A percentile compares a stretch with the other conserved stretches of the same genome.
phyloP scores from a whole-genome alignment of 2,888 invertebrate species.

The Hypolimnas misippus region DNA sequence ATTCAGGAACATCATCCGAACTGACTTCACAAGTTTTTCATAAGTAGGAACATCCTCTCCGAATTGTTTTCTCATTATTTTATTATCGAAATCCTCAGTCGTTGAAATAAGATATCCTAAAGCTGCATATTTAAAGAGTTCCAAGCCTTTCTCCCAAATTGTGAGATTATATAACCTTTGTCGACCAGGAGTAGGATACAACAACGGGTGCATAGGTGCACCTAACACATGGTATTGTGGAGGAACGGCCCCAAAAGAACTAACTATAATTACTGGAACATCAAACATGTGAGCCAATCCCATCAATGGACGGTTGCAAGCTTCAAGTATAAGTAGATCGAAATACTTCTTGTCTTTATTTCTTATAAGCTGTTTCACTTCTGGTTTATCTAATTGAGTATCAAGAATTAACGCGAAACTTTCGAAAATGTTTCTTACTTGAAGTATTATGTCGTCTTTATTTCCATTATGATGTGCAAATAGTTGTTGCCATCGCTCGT shows the following conservation, averaged over 20 bases:
- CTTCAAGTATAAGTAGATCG: constrained; percentile 43
- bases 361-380: constrained; percentile 38
- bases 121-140: constrained; percentile 22
- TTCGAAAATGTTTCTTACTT: constrained; percentile 26
- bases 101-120: constrained; percentile 8
- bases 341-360: constrained; percentile 37
- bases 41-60: constrained; percentile 43
- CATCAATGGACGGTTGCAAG: constrained; percentile 37
- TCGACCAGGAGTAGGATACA: constrained; percentile 38
- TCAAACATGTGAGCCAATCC: constrained; percentile 42
- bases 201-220: constrained; percentile 38
- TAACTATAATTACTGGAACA: constrained; percentile 44
- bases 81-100: constrained; percentile 38
- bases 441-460: constrained; percentile 14
- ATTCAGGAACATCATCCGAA: constrained; percentile 55
- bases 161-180: constrained; percentile 47
- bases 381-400: constrained; percentile 30
- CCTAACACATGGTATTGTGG: constrained; percentile 35
- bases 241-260: constrained; percentile 37
- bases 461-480: constrained; percentile 20
- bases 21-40: constrained; percentile 44
- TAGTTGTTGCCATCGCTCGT: constrained; percentile 36
- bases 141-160: constrained; percentile 47
- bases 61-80: constrained; percentile 42
- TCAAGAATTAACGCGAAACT: constrained; percentile 32